Evolutionary conservation across 2,113 vertebrate species (phyloP).

Genomic region (Acanthisitta chloris): DNA sequence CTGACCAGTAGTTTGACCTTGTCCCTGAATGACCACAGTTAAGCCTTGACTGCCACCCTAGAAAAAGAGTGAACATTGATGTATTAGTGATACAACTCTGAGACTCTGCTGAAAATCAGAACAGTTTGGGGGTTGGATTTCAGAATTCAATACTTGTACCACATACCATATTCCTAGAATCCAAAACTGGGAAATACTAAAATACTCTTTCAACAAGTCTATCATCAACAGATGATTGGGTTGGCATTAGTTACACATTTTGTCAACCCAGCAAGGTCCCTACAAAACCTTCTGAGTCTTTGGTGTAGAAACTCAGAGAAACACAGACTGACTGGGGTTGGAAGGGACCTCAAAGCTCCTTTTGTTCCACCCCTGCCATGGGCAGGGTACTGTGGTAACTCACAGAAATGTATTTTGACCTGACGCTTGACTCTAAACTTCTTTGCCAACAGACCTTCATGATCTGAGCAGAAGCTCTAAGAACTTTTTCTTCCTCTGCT

Average conservation of each 20-base stretch:
- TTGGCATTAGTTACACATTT: not conserved
- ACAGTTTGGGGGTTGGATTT: not conserved
- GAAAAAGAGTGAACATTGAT: not conserved
- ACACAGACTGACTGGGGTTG: not conserved
- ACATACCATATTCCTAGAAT: not conserved
- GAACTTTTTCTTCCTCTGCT: not conserved
- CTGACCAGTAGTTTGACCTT: slow-evolving; percentile 97
- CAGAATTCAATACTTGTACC: not conserved
- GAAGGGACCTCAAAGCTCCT: not conserved
- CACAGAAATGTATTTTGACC: not conserved
- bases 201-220: not conserved
- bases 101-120: not conserved
- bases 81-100: not conserved
- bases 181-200: not conserved
- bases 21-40: slow-evolving; percentile 97
- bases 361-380: not conserved
- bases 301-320: not conserved
- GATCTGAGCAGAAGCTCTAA: not conserved
- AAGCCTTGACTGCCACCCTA: slow-evolving; percentile 93
- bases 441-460: not conserved
- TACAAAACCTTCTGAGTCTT: not conserved
- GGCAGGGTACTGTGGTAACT: not conserved
- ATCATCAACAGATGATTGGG: not conserved
- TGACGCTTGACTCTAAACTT: not conserved
- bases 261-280: not conserved